These are phyloP conservation scores for Smittia aterrima DNA, from an alignment of 2,888 invertebrate genomes.

Conservation along the genomic window DNA sequence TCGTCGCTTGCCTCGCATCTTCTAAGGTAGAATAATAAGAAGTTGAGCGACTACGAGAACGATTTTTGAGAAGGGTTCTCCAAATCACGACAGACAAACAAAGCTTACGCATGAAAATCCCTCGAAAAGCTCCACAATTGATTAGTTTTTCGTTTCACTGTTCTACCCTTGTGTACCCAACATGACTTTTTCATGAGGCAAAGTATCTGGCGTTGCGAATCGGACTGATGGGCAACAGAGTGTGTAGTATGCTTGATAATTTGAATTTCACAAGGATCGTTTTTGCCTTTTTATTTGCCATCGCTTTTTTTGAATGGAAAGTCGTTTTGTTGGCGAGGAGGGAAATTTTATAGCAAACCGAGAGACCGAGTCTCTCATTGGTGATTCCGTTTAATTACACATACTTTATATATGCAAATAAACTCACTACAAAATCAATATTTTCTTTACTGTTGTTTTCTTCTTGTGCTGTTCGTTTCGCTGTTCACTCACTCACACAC, in stretches of 20 bases:
- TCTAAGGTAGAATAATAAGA: too few species aligned
- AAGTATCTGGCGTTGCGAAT: background rate
- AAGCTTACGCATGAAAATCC: background rate
- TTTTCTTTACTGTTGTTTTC: conserved; percentile 23
- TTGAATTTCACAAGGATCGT: conserved; percentile 21
- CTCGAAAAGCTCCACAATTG: background rate
- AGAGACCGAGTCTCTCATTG: background rate
- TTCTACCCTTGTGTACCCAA: background rate
- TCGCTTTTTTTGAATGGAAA: background rate
- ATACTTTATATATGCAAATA: conserved; percentile 19
- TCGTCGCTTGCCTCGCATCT: too few species aligned
- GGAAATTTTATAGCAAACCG: too few species aligned
- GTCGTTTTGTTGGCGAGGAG: too few species aligned
- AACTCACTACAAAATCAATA: conserved; percentile 27
- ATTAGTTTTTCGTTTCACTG: background rate
- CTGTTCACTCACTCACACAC: conserved; percentile 17
- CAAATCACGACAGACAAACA: too few species aligned
- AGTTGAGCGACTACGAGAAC: too few species aligned
- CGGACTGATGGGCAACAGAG: background rate
- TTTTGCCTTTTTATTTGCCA: background rate
- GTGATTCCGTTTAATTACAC: conserved; percentile 20
- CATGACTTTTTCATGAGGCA: conserved; percentile 12
- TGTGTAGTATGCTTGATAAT: background rate
- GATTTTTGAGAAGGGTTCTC: too few species aligned
- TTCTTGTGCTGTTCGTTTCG: background rate